A percentile compares a stretch with the other conserved stretches of the same genome.
Conservation (phyloP, 2,113 vertebrate species). For the Eptesicus fuscus region DNA sequence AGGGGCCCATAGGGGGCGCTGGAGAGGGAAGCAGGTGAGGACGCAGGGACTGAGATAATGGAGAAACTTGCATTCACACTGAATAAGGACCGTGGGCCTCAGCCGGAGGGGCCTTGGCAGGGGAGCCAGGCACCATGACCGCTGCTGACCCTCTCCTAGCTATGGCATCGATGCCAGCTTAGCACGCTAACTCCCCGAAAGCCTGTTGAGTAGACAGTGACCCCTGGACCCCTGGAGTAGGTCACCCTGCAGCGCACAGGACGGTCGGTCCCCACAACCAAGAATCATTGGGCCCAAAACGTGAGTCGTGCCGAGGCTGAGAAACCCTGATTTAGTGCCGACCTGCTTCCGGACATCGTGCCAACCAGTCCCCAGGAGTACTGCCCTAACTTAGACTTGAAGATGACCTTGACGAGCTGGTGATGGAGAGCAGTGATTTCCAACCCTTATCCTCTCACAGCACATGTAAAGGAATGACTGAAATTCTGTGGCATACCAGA, state of each 20-base stretch:
- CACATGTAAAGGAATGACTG: not conserved
- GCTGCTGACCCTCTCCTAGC: rapidly evolving
- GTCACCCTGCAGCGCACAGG: not conserved
- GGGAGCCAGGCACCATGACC: rapidly evolving
- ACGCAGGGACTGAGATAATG: rapidly evolving
- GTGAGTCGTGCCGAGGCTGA: not conserved
- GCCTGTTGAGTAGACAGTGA: not conserved
- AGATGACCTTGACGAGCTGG: not conserved
- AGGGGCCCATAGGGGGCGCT: rapidly evolving
- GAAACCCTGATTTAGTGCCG: not conserved
- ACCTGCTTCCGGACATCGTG: not conserved
- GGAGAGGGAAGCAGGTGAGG: not conserved
- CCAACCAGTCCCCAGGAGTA: not conserved
- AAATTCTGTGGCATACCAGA: not conserved
- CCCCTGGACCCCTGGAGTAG: not conserved
- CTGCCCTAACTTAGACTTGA: not conserved
- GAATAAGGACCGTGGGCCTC: not conserved
- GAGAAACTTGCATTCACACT: not conserved
- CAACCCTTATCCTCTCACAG: not conserved
- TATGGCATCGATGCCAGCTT: rapidly evolving
- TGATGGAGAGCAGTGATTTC: not conserved
- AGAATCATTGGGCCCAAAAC: not conserved
- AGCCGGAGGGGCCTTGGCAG: not conserved
- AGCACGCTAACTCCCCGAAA: no score
- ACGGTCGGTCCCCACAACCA: not conserved